Base-by-base conservation (phyloP, 2,113 vertebrate genomes). In the Notiomystis cincta region DNA sequence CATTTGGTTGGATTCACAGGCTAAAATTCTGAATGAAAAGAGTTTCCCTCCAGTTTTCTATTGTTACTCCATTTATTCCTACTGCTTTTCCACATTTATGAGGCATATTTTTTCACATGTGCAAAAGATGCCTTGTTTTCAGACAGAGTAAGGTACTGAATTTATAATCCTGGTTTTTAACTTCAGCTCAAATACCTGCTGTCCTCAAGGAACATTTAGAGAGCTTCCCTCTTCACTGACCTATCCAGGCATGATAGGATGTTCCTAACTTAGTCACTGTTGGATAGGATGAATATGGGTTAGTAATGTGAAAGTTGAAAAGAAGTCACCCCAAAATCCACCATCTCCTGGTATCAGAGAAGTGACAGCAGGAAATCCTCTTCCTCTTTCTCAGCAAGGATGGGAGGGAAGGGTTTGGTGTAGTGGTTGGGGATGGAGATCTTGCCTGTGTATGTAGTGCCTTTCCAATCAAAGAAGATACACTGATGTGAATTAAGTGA, bases 361-460 rank as follows among this genome's bases (percentile, higher is more conserved):
- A 94, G 13, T 1, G 1, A 61, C 18, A 53, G 16, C 15, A 65
- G 30, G 35, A 81, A 65, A 38, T 25, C 7, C 12, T 79, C 28
- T 42, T 66, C 15, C 24, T 84, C 27, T 15, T 53, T 24, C 80
- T 51, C 53, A 48, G 22, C 0, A 0, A 10, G 22, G 27, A 8
- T 2, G 3, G 8, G 33, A 81, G 18, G 38, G 20, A 42, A 8
- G 4, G 17, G 13, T 25, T 31, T 14, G 28, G 13, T 33, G 15
- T 20, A 50, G 14, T 24, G 12, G 11, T 0, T 86, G 37, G 33
- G 44, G 16, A 40, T 42, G 42, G 21, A 28, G 18, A 79, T 40
- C 20, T 75, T 69, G 28, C 30, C 33, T 1, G 0, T 2, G 1
- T 38, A 31, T 0, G 1, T 10, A 19, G 13, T 4, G 6, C 57